These are phyloP conservation scores for Hemicordylus capensis DNA, from an alignment of 2,113 vertebrate genomes.

Conservation along the genomic window DNA sequence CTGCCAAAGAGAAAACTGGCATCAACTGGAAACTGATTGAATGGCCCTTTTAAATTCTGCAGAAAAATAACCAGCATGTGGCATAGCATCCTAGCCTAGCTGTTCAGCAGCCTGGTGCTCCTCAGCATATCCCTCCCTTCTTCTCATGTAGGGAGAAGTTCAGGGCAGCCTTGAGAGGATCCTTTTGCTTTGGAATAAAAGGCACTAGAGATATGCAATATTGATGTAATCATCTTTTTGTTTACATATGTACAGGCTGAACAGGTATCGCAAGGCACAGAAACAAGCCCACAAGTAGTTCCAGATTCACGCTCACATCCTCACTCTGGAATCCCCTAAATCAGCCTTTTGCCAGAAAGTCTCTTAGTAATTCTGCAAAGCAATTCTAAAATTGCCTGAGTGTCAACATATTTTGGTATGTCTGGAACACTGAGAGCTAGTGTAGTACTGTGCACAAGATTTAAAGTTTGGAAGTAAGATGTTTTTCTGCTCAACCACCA, in stretches of 20 bases:
- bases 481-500: neutral
- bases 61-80: neutral
- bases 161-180: neutral
- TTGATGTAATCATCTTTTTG: neutral
- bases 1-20: neutral
- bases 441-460: neutral
- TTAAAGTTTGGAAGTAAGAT: neutral
- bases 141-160: neutral
- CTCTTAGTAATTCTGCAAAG: neutral
- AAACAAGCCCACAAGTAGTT: neutral
- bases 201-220: neutral
- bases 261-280: neutral
- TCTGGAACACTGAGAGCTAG: neutral
- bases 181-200: neutral
- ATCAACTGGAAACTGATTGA: no score
- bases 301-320: neutral
- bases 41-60: neutral
- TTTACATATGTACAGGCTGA: neutral
- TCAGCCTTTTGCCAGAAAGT: neutral
- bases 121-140: neutral
- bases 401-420: neutral
- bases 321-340: neutral
- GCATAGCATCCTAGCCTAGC: neutral
- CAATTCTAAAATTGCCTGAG: neutral
- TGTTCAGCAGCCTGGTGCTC: neutral